phyloP scores from a whole-genome alignment of 1,140 invertebrate species.

The Frieseomelitta varia region DNA sequence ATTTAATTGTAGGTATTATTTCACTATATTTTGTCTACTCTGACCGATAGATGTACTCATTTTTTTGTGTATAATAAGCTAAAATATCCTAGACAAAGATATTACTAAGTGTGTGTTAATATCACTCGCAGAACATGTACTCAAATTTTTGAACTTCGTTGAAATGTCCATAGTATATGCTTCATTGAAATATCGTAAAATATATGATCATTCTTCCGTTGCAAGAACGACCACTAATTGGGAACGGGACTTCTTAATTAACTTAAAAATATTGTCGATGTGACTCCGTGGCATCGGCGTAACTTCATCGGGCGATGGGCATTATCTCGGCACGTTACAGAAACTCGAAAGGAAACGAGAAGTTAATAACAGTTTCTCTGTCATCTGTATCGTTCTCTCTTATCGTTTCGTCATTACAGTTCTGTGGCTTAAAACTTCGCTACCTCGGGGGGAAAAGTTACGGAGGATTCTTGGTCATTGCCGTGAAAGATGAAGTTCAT shows the following conservation, averaged over 20 bases:
- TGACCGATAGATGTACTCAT: too few relatives aligned
- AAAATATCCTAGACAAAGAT: too few relatives aligned
- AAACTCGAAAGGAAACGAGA: conserved; percentile 38
- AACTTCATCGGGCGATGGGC: not conserved
- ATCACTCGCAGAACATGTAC: too few relatives aligned
- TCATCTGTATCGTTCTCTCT: conserved; percentile 49
- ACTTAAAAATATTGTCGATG: too few relatives aligned
- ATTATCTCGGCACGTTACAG: not conserved
- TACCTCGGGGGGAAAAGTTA: conserved; percentile 39
- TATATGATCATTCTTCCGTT: not conserved
- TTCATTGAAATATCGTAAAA: not conserved
- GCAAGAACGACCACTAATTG: not conserved
- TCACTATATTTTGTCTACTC: too few relatives aligned
- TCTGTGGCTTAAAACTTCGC: conserved; percentile 68
- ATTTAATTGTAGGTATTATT: too few relatives aligned
- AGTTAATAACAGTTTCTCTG: conserved; percentile 65
- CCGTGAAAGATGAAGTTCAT: conserved; percentile 13
- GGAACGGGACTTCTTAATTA: too few relatives aligned
- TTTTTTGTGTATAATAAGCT: too few relatives aligned
- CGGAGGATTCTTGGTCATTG: conserved; percentile 40
- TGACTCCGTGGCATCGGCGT: not conserved
- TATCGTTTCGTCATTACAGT: conserved; percentile 74
- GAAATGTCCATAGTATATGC: too few relatives aligned
- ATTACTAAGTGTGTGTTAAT: too few relatives aligned
- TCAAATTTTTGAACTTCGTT: not conserved